Conservation (phyloP, 2,797 vertebrate genomes). For the Halcyon badia region DNA sequence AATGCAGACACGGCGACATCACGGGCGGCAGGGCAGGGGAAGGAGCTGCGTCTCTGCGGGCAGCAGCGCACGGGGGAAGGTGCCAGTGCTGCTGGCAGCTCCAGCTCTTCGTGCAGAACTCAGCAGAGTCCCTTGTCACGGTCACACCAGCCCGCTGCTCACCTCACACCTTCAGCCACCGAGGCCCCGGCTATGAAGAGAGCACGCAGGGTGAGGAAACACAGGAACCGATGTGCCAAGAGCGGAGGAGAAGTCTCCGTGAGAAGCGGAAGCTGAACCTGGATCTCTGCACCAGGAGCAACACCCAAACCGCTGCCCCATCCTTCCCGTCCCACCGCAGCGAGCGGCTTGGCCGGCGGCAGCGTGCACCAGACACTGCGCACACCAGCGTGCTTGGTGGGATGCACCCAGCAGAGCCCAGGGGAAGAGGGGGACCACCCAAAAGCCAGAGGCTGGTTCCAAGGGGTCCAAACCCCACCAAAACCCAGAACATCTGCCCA, state of each 20-base stretch:
- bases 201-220: neutral
- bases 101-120: accelerated
- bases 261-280: neutral
- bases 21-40: neutral
- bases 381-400: too few relatives aligned
- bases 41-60: too few relatives aligned
- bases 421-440: neutral
- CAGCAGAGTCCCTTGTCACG: accelerated
- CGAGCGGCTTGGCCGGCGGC: accelerated
- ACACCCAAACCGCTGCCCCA: neutral
- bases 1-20: accelerated
- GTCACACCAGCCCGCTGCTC: accelerated
- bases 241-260: neutral
- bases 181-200: neutral
- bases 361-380: accelerated
- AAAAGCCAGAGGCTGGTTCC: neutral
- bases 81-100: neutral
- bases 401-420: neutral
- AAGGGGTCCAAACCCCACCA: neutral
- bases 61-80: neutral
- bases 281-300: neutral
- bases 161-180: neutral
- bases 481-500: neutral
- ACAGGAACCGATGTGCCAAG: neutral
- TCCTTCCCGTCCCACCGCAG: neutral